A percentile compares a stretch with the other conserved stretches of the same genome.
These are phyloP conservation scores for Yponomeuta cagnagella DNA, from an alignment of 2,888 invertebrate genomes.

Conservation along the genomic window DNA sequence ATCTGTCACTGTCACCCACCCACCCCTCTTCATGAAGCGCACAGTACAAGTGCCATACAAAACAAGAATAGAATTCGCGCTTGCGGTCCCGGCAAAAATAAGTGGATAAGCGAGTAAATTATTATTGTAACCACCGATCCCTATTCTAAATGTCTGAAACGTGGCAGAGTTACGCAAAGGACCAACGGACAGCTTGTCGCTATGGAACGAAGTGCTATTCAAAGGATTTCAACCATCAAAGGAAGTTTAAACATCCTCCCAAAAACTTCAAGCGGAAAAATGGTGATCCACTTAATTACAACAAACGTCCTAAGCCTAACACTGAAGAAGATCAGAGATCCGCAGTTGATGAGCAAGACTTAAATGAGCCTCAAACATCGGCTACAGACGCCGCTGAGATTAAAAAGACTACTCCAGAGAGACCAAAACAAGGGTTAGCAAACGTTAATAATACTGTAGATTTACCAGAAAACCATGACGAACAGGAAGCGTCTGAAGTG, in stretches of 20 bases:
- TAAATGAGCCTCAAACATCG: not conserved
- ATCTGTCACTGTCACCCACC: too few species aligned
- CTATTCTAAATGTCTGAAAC: conserved; percentile 47
- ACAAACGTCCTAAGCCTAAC: conserved; percentile 39
- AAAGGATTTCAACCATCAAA: conserved; percentile 83
- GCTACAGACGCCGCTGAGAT: too few species aligned
- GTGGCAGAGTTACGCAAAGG: conserved; percentile 49
- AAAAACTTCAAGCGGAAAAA: conserved; percentile 39
- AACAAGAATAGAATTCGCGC: too few species aligned
- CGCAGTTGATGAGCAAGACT: conserved; percentile 29
- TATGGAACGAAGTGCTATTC: conserved; percentile 89
- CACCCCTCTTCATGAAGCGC: too few species aligned
- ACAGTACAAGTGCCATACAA: too few species aligned
- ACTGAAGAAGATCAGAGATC: conserved; percentile 24
- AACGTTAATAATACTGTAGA: too few species aligned
- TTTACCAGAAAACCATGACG: too few species aligned
- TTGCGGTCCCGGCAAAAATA: not conserved
- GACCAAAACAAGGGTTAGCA: too few species aligned
- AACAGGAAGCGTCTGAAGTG: conserved; percentile 47
- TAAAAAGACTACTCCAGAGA: too few species aligned
- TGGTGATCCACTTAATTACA: conserved; percentile 26
- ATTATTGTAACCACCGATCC: not conserved
- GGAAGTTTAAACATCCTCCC: conserved; percentile 85
- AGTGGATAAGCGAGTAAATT: too few species aligned
- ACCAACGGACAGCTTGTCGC: conserved; percentile 79